These are phyloP conservation scores for Rhyacophila brunnea DNA, from an alignment of 1,140 invertebrate species.

Conservation along the genomic window DNA sequence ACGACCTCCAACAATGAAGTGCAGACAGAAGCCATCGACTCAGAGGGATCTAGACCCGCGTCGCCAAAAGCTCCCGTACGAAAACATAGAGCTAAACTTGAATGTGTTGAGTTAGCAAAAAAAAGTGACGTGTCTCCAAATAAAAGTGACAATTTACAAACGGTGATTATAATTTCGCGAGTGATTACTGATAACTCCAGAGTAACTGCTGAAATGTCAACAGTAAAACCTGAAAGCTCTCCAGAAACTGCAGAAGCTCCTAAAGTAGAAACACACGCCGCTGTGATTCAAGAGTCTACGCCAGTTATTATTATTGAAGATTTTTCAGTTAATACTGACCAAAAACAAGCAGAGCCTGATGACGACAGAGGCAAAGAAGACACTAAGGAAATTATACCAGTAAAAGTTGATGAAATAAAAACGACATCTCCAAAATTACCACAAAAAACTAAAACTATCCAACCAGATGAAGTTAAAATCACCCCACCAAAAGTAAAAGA, in stretches of 20 bases:
- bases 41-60: not conserved
- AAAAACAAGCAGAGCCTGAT: too few relatives aligned
- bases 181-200: not conserved
- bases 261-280: not conserved
- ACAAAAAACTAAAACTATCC: too few relatives aligned
- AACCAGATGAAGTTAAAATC: too few relatives aligned
- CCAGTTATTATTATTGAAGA: too few relatives aligned
- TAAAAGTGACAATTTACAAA: not conserved
- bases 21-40: conserved; percentile 7
- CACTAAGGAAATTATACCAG: too few relatives aligned
- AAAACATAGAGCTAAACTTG: conserved; percentile 8
- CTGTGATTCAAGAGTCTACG: too few relatives aligned
- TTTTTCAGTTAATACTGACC: too few relatives aligned
- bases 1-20: conserved; percentile 18
- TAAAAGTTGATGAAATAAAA: too few relatives aligned
- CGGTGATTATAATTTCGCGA: conserved; percentile 3
- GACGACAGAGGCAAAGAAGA: too few relatives aligned
- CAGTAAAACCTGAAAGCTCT: not conserved
- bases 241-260: not conserved
- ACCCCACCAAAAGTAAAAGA: too few relatives aligned
- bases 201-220: not conserved
- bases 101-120: not conserved
- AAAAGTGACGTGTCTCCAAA: not conserved
- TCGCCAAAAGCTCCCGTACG: conserved; percentile 12
- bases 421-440: too few relatives aligned